A percentile compares a stretch with the other conserved stretches of the same genome.
phyloP scores from a whole-genome alignment of 2,888 invertebrate genomes.

The Coelinius sp. region DNA sequence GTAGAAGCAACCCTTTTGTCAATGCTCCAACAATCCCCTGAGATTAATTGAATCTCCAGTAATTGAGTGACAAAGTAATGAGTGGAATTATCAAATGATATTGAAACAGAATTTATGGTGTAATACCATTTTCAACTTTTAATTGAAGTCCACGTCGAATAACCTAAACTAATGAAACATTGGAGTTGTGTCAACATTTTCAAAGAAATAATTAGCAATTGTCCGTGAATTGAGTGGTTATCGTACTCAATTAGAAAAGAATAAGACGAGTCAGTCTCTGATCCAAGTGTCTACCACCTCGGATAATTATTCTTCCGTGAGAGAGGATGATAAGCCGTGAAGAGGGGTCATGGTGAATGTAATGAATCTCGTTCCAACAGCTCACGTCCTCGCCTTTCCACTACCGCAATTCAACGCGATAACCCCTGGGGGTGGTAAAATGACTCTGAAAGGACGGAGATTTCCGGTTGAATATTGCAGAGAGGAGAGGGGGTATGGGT shows the following conservation, averaged over 20 bases:
- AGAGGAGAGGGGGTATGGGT: constrained; percentile 2
- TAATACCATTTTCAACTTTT: not conserved
- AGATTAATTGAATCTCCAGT: constrained; percentile 35
- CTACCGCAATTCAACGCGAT: constrained; percentile 26
- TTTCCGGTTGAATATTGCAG: constrained; percentile 54
- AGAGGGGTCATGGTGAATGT: constrained; percentile 44
- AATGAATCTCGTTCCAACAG: constrained; percentile 58
- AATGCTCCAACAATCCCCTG: constrained; percentile 35
- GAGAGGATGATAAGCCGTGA: constrained; percentile 42
- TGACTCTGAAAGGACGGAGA: constrained; percentile 54
- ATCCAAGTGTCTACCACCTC: constrained; percentile 60
- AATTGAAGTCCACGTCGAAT: not conserved
- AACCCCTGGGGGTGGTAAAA: constrained; percentile 43
- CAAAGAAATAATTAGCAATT: not conserved
- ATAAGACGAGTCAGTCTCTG: constrained; percentile 52
- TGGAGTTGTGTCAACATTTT: not conserved
- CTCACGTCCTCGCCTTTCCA: constrained; percentile 37
- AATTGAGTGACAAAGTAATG: constrained; percentile 26
- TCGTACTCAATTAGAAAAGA: not conserved
- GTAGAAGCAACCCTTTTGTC: constrained; percentile 24
- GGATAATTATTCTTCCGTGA: constrained; percentile 64
- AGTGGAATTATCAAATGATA: constrained; percentile 1
- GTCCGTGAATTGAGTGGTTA: not conserved
- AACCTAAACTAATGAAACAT: not conserved
- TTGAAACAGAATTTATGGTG: not conserved